phyloP scores from a whole-genome alignment of 2,888 invertebrate genomes.

The Trachelus iudaicus region DNA sequence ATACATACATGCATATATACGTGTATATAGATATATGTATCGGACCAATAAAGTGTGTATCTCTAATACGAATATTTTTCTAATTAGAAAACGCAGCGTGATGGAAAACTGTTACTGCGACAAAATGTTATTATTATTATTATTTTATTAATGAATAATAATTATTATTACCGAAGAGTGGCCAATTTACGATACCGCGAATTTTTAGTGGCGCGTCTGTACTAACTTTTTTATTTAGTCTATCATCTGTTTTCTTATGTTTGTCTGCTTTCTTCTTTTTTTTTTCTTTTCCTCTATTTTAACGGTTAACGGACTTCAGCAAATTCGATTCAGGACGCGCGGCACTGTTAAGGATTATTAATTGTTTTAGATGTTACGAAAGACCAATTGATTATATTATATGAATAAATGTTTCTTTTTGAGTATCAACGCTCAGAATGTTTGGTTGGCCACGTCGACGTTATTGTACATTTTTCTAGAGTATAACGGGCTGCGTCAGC shows the following conservation, averaged over 20 bases:
- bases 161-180: conserved; percentile 22
- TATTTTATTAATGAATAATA: neutral
- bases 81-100: conserved; percentile 29
- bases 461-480: conserved; percentile 51
- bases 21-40: conserved; percentile 29
- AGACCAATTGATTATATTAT: conserved; percentile 40
- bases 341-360: conserved; percentile 36
- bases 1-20: conserved; percentile 28
- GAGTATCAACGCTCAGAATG: conserved; percentile 42
- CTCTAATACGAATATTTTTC: conserved; percentile 34
- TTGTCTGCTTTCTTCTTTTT: conserved; percentile 24
- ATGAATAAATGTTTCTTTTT: conserved; percentile 40
- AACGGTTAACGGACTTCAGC: conserved; percentile 45
- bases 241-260: neutral
- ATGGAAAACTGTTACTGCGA: conserved; percentile 28
- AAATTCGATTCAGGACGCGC: conserved; percentile 18
- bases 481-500: conserved; percentile 7
- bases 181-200: conserved; percentile 23
- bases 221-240: neutral
- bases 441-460: conserved; percentile 39
- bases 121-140: neutral
- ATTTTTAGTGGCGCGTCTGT: neutral
- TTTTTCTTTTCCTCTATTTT: conserved; percentile 24
- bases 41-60: conserved; percentile 31
- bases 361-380: conserved; percentile 39